Evolutionary conservation across 2,888 invertebrate species (phyloP), one percentile per base, ranked within the genome.

Genomic region (Habroteleia sp.): DNA sequence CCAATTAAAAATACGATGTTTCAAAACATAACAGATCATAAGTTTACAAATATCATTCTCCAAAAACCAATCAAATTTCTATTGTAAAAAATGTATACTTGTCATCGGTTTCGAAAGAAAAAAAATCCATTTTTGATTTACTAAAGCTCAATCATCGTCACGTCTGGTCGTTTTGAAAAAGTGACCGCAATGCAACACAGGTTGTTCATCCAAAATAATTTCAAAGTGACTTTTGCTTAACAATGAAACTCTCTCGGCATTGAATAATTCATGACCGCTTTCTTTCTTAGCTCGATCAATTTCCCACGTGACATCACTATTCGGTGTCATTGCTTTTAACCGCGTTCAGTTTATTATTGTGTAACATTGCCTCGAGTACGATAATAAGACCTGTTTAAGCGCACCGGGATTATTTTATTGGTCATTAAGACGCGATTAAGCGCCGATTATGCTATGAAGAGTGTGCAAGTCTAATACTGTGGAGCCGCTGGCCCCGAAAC

Each of bases 381-480:
- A 68, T 68, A 71, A 71, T 50, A 52, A 62, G 44, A 27, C 35
- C 58, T 31, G 42, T 29, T 50, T 5, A 42, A 66, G 17, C 33
- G 33, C 20, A 8, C n/a, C 8, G 58, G 27, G 14, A 56, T 66
- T 52, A 39, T 44, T 73, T 66, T 74, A 73, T 60, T 65, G 41
- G 58, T 60, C 73, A 74, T 66, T 66, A 74, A 74, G 23, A n/a
- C 20, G 44, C 58, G 73, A 73, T 73, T 48, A 72, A 58, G 35
- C 11, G 23, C 3, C 42, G 58, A 69, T 60, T 60, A 46, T 25
- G 29, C 48, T 54, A 52, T 37, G 41, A 65, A 25, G 56, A 20
- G 42, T 39, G 35, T 44, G 52, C 58, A 58, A 35, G 37, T 50
- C 41, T 58, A 63, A 48, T 27, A 35, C 8, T 16, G 20, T 14